Conservation (phyloP, 1,140 invertebrate genomes). For the Anastatus disparis region DNA sequence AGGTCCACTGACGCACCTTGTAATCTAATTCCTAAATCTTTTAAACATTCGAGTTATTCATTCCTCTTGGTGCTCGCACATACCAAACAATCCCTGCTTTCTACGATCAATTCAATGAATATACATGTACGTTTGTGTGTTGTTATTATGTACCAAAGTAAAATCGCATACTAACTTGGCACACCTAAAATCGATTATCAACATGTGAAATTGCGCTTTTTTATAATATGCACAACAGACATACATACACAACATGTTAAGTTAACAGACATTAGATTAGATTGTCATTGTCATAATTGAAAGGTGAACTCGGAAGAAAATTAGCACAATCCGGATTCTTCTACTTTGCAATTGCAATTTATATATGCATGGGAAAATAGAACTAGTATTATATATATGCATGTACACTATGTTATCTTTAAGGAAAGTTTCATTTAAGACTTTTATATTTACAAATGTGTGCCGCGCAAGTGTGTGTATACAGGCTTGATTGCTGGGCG, state of each 20-base stretch:
- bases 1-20: constrained; percentile 5
- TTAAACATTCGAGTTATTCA: no score
- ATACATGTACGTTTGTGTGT: no score
- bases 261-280: constrained; percentile 26
- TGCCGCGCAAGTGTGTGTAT: no score
- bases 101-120: neutral
- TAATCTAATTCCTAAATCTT: constrained; percentile 1
- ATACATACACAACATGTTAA: no score
- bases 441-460: constrained; percentile 17
- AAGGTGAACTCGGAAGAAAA: constrained; percentile 16
- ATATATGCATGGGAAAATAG: constrained; percentile 4
- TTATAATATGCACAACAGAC: no score
- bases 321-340: constrained; percentile 35
- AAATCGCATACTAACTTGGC: no score
- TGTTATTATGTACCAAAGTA: no score
- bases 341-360: neutral
- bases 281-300: constrained; percentile 39
- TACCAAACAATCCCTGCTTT: no score
- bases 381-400: neutral
- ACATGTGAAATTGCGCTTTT: no score
- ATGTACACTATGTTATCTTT: neutral
- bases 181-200: no score
- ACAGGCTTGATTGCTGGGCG: neutral
- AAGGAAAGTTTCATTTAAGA: constrained; percentile 27
- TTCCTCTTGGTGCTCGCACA: no score